Base-by-base conservation (phyloP, 1,140 invertebrate genomes). In the Triops cancriformis region DNA sequence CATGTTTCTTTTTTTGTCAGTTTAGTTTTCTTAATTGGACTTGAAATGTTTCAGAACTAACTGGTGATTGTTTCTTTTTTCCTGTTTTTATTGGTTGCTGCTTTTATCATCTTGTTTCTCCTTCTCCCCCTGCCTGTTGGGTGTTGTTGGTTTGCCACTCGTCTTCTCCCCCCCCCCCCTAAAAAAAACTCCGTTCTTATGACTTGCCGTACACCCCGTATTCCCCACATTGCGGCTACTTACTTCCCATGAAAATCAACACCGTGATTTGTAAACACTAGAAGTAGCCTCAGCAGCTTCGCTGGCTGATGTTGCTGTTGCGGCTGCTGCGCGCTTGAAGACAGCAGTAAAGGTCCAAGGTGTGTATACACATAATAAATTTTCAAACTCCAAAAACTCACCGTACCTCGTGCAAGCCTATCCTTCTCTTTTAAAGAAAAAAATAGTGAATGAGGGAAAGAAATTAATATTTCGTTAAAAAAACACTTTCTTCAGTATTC, bases 31-130 rank as follows among this genome's bases (percentile, higher is more conserved):
- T 18, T 64, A 64, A 64, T 64, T 64, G 51, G 51, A 64, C 51
- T 64, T 64, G 51, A 64, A 23, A n/a, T 64, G 51, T 64, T 64
- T 64, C 51, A 64, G 51, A 64, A 64, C 51, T 64, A 64, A 64
- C 51, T 64, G 51, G 51, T 64, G 51, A 14, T 64, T 64, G 51
- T 64, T 64, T 64, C 23, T 23, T 64, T 45, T 45, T 64, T 6
- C 51, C 18, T 64, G 11, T 64, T 64, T 64, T 10, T 64, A 23
- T 18, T 64, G 14, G 51, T 23, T 64, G 51, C 51, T 64, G 51
- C 51, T 23, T 23, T 64, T 64, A 3, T 23, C 51, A 18, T 23
- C 51, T 4, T 64, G 14, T 64, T 64, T 64, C 14, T 23, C 51
- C 51, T 64, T 64, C 51, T n/a, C 51, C 51, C 31, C 7, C 23